Base-by-base conservation (phyloP, 1,140 invertebrate genomes). In the Macrotrachela quadricornifera region DNA sequence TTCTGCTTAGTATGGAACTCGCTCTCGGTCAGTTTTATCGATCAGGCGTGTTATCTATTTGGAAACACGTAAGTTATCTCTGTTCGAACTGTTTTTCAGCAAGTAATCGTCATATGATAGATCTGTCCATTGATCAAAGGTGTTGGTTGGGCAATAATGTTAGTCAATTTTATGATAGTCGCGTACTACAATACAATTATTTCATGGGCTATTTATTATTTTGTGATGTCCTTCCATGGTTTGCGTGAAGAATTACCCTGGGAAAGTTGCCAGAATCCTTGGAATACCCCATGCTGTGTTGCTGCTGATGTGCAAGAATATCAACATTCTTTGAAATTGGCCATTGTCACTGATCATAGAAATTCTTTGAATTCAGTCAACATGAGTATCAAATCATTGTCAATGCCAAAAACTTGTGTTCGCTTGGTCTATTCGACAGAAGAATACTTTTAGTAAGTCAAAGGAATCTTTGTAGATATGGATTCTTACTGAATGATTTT, bases 181-280 rank as follows among this genome's bases (percentile, higher is more conserved):
- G 92, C 96, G 71, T 97, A 92, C 71, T 97, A 97, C 73, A 96
- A 96, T 71, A 85, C 96, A 3, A 92, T 97, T 65, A 92, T 96
- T 60, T 88, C 90, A 13, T 97, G 90, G 90, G 83, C 88, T 11
- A 75, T 97, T 44, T 79, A 91, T 55, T 97, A 86, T 72, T 90
- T 95, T 70, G 86, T 94, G 67, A 81, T 85, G 44, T 95, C 91
- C n/a, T 4, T 30, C 8, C 2, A 4, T 30, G 8, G 8, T 30
- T 95, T 97, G 71, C 83, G 82, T 18, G 76, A 76, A 57, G 68
- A 82, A 61, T 73, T 97, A 47, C 91, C 91, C 1, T 97, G 91
- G 92, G 87, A 84, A 36, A 81, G 80, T 38, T 97, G 92, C 68
- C 77, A 83, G 64, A 91, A 96, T 65, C 64, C 77, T 12, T 96